Base-by-base conservation (phyloP, 2,888 invertebrate genomes). In the Cerceris ruficornis region DNA sequence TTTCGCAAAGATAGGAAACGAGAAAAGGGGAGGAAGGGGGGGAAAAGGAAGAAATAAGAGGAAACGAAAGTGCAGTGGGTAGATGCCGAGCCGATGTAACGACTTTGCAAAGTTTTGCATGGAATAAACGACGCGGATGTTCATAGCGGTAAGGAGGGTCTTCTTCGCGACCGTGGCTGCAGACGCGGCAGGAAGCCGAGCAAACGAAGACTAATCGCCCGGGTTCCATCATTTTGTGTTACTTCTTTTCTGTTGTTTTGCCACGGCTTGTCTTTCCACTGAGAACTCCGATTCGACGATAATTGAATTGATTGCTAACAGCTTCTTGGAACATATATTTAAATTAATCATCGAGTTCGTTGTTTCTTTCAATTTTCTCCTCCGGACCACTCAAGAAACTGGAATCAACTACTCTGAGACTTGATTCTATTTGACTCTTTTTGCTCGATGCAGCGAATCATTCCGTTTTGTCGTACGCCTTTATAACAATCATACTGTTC, bases 91-190 rank as follows among this genome's bases (percentile, higher is more conserved):
- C 49, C 67, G 55, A 61, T 59, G 70, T 75, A 81, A 83, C 77
- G 75, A 76, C 81, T 77, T 79, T 60, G 66, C 66, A 59, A 85
- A 84, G 76, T 81, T 78, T 59, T 39, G 69, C 68, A 58, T 54
- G 71, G 64, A 69, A 79, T 78, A 74, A 77, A 75, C 75, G 74
- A 71, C 69, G 50, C 66, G 75, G 61, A 76, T 75, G 75, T 78
- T 72, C 80, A 69, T 76, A 69, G 69, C 81, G 60, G 60, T 58
- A 75, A 77, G 68, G 75, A 67, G 75, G 58, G 77, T 64, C 75
- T 76, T 73, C 64, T 68, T 77, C 77, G 70, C 64, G 64, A 65
- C 69, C 41, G 60, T 62, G 74, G 76, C 77, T 73, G 77, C 76
- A 80, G 85, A 80, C 82, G 77, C 65, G 58, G 66, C 68, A 67